A percentile compares a stretch with the other conserved stretches of the same genome.
phyloP scores from a whole-genome alignment of 2,888 invertebrate genomes.

The Patella ulyssiponensis region DNA sequence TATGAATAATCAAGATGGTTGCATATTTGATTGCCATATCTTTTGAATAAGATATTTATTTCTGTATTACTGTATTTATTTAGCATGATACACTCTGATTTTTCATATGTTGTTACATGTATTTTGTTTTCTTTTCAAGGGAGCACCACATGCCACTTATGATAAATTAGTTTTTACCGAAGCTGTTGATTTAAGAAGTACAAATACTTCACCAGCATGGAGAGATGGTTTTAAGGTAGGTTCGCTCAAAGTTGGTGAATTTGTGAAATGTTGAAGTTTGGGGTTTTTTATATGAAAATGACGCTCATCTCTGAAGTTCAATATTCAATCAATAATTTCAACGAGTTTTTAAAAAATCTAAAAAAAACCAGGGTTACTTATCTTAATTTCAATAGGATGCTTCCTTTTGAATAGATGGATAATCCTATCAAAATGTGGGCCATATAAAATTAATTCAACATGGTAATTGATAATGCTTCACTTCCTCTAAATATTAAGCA shows the following conservation, averaged over 20 bases:
- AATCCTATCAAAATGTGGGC: no score
- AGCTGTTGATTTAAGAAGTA: conserved; percentile 60
- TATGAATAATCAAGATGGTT: no score
- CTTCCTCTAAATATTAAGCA: no score
- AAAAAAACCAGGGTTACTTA: no score
- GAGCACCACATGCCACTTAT: conserved; percentile 65
- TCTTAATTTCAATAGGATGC: no score
- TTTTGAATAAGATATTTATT: not conserved
- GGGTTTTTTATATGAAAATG: not conserved
- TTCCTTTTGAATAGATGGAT: no score
- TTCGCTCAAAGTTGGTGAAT: no score
- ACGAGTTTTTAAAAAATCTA: no score
- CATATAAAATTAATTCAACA: no score
- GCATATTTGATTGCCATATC: not conserved
- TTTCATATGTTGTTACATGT: not conserved
- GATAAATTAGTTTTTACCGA: conserved; percentile 67
- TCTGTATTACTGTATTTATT: not conserved
- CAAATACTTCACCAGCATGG: conserved; percentile 66
- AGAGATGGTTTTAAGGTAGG: conserved; percentile 68
- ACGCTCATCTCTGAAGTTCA: not conserved
- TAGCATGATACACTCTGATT: no score
- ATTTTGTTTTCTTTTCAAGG: conserved; percentile 44
- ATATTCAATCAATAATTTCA: not conserved
- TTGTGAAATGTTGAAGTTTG: no score
- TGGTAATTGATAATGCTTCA: no score